A percentile compares a stretch with the other conserved stretches of the same genome.
phyloP scores from a whole-genome alignment of 2,113 vertebrate genomes.

The Aegotheles bennettii region DNA sequence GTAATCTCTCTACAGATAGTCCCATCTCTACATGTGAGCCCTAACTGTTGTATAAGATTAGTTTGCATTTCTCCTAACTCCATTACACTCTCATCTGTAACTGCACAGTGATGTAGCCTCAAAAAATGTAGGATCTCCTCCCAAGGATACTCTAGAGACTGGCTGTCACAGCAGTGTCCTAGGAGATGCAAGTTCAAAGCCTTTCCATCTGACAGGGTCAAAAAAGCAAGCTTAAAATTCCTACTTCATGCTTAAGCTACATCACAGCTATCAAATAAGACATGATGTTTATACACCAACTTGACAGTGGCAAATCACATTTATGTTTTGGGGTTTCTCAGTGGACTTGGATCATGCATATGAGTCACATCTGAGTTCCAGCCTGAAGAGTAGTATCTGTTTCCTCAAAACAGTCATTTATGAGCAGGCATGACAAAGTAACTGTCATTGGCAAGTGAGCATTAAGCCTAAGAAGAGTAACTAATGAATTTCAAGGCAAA shows the following conservation, averaged over 20 bases:
- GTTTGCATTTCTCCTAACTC: background rate
- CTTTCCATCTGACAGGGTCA: background rate
- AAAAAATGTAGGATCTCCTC: background rate
- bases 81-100: background rate
- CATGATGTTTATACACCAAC: background rate
- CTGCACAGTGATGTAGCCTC: background rate
- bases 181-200: conserved; percentile 13
- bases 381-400: background rate
- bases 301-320: background rate
- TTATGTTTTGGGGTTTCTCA: background rate
- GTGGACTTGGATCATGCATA: background rate
- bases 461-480: background rate
- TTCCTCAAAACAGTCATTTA: background rate
- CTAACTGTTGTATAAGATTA: background rate
- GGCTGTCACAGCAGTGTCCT: background rate
- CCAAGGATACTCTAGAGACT: background rate
- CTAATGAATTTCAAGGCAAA: background rate
- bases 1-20: background rate
- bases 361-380: background rate
- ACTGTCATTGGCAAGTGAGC: background rate
- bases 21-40: background rate
- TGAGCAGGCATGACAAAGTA: background rate
- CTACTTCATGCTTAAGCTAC: background rate
- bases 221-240: background rate
- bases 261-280: background rate